A percentile compares a stretch with the other conserved stretches of the same genome.
phyloP scores from a whole-genome alignment of 2,113 vertebrate genomes.

The Prolemur simus region DNA sequence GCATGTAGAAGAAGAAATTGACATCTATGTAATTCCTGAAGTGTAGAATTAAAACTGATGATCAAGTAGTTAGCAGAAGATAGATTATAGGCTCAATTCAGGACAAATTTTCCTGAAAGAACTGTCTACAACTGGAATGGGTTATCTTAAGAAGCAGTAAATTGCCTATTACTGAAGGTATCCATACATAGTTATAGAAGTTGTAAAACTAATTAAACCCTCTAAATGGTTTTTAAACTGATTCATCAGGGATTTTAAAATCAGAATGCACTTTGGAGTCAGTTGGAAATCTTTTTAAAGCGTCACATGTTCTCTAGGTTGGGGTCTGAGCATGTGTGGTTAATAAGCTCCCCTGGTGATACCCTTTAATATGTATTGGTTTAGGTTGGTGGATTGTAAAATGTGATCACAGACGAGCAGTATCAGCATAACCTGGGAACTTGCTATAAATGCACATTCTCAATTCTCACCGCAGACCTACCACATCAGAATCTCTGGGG shows the following conservation, averaged over 20 bases:
- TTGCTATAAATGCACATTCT: background rate
- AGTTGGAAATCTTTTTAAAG: background rate
- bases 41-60: background rate
- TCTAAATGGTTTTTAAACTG: background rate
- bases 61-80: background rate
- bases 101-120: conserved; percentile 20
- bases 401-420: background rate
- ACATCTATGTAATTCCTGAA: background rate
- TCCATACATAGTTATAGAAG: background rate
- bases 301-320: background rate
- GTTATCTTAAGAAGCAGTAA: background rate
- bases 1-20: background rate
- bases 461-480: background rate
- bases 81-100: background rate
- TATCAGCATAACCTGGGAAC: background rate
- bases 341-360: background rate
- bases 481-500: background rate
- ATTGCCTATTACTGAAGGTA: background rate
- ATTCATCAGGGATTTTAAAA: conserved; percentile 24
- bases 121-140: background rate
- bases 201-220: background rate
- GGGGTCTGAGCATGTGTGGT: background rate
- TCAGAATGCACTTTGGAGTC: background rate
- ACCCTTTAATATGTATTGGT: background rate
- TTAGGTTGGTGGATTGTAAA: background rate